Base-by-base conservation (phyloP, 2,888 invertebrate species). In the Barypeithes pellucidus region DNA sequence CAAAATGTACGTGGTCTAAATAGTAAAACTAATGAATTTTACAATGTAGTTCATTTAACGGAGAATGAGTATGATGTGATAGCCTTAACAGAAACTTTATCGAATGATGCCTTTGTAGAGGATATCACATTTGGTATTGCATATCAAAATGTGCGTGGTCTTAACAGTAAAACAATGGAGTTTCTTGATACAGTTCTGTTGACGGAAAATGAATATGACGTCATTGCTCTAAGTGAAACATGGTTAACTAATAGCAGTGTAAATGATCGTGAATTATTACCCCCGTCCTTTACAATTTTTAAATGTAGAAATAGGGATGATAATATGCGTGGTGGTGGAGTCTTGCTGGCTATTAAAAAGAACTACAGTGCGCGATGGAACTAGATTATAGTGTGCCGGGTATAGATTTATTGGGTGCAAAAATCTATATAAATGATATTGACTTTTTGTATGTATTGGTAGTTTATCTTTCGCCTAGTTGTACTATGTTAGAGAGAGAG, bases 251-350 rank as follows among this genome's bases (percentile, higher is more conserved):
- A 14, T 14, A 14, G 43, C 12, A 14, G 43, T 43, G n/a, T 14
- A 14, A 43, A 43, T 43, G 14, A 43, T 43, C 8, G 43, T 43
- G 43, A 14, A 3, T 14, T 43, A 2, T 43, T 43, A 14, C 14
- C 43, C 2, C 14, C 8, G 14, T 43, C 43, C 2, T 43, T 43
- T 43, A 14, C 43, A 43, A 14, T 43, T 43, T 43, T 43, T 2
- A 14, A 43, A 43, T 14, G 43, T 14, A n/a, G 43, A 43, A 14
- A 43, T 14, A 43, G 43, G 14, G 14, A 43, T 14, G 14, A 43
- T 2, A 43, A 43, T 43, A 43, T 43, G n/a, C 43, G 43, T 43
- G n/a, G 14, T 43, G n/a, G 14, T 43, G 43, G 43, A 14, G n/a
- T 43, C 3, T 43, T 43, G 14, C 7, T 43, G 14, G 43, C 14